phyloP scores from a whole-genome alignment of 2,888 invertebrate species.

The Elmis aenea region DNA sequence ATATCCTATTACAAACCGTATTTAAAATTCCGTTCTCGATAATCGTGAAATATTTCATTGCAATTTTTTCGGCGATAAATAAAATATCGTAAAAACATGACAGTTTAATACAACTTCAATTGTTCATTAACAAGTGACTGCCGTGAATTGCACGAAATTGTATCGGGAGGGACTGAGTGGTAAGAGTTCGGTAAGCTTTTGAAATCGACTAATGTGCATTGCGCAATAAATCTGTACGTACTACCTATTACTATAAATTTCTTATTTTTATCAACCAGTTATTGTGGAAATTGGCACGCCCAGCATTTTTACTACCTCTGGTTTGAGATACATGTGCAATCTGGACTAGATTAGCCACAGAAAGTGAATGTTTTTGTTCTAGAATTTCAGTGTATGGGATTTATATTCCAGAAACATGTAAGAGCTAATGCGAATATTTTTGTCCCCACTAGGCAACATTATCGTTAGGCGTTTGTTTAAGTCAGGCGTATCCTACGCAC shows the following conservation, averaged over 20 bases:
- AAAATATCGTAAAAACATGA: too few species aligned
- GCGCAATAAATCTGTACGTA: slow-evolving; percentile 10
- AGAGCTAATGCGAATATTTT: slow-evolving; percentile 10
- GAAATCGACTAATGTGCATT: slow-evolving; percentile 6
- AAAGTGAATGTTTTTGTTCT: slow-evolving; percentile 20
- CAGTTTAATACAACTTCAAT: too few species aligned
- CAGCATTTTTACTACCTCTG: slow-evolving; percentile 17
- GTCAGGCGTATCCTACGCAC: too few species aligned
- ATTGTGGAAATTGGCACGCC: slow-evolving; percentile 18
- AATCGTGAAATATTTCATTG: too few species aligned
- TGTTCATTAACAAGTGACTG: too few species aligned
- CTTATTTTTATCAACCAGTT: slow-evolving; percentile 11
- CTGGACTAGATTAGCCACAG: slow-evolving; percentile 16
- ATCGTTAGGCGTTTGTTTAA: too few species aligned
- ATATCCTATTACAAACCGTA: too few species aligned
- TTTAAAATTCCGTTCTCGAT: too few species aligned
- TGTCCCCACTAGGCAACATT: too few species aligned
- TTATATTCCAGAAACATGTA: slow-evolving; percentile 18
- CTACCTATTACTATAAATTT: slow-evolving; percentile 14
- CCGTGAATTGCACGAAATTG: too few species aligned
- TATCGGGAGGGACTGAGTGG: background rate
- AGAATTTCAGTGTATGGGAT: slow-evolving; percentile 17
- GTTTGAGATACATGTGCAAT: slow-evolving; percentile 14
- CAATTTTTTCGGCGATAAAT: too few species aligned
- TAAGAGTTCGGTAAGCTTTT: slow-evolving; percentile 13